Conservation (phyloP, 2,113 vertebrate genomes). For the Notothenia rossii region DNA sequence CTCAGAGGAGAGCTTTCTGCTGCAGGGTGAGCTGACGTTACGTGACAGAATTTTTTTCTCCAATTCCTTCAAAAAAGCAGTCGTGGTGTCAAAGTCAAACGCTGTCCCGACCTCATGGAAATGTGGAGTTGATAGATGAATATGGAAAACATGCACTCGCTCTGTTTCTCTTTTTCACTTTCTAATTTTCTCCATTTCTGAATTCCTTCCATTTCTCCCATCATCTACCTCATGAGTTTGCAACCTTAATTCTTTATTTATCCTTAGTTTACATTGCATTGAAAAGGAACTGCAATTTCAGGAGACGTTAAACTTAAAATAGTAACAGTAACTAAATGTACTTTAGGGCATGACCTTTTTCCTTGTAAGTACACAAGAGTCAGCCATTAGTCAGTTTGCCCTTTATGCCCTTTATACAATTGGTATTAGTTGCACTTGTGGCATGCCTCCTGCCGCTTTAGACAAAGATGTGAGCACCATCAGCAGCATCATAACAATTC, state of each 20-base stretch:
- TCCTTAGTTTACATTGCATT: constrained; percentile 39
- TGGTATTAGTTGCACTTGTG: constrained; percentile 2
- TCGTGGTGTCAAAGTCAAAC: constrained; percentile 50
- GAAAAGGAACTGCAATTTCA: constrained; percentile 48
- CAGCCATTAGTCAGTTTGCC: neutral
- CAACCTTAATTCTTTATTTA: constrained; percentile 34
- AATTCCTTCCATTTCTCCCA: neutral
- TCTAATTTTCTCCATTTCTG: constrained; percentile 16
- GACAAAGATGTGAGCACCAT: neutral
- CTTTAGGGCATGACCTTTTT: neutral
- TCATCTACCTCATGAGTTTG: constrained; percentile 45
- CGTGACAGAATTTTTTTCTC: neutral
- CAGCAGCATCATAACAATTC: neutral
- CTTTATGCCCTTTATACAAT: neutral
- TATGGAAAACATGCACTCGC: constrained; percentile 44
- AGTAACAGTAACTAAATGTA: constrained; percentile 22
- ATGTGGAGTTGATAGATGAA: constrained; percentile 44
- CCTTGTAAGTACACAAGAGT: neutral
- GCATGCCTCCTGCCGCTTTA: neutral
- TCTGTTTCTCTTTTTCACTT: constrained; percentile 28
- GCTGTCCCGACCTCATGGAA: constrained; percentile 20
- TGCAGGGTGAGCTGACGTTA: constrained; percentile 14
- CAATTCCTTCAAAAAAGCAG: constrained; percentile 34
- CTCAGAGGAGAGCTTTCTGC: constrained; percentile 26
- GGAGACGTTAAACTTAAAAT: constrained; percentile 38